phyloP scores from a whole-genome alignment of 2,113 vertebrate species.

The Otus sunia region DNA sequence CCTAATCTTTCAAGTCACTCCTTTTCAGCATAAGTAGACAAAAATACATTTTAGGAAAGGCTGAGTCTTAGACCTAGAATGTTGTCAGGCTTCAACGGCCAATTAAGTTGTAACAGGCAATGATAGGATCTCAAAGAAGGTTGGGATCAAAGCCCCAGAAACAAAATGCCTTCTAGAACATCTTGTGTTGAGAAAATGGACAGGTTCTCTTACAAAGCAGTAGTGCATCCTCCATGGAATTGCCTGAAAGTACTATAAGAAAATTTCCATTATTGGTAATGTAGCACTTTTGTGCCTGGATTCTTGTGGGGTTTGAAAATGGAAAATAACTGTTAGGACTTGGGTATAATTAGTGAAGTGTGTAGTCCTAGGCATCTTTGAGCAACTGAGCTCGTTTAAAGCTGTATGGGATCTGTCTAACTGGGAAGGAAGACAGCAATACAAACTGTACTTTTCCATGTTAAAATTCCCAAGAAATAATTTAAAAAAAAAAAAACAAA shows the following conservation, averaged over 20 bases:
- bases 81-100: not conserved
- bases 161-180: not conserved
- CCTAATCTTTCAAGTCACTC: not conserved
- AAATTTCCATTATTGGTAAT: not conserved
- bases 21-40: not conserved
- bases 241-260: not conserved
- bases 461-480: not conserved
- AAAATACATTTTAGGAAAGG: not conserved
- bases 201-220: not conserved
- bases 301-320: not conserved
- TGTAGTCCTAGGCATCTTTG: not conserved
- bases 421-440: not conserved
- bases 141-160: not conserved
- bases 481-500: rapidly evolving
- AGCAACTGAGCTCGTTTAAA: not conserved
- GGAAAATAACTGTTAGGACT: not conserved
- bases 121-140: not conserved
- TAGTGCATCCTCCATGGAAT: not conserved
- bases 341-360: not conserved
- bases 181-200: not conserved
- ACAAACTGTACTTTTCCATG: not conserved
- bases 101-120: not conserved
- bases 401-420: not conserved
- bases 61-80: not conserved
- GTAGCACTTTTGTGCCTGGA: not conserved